Evolutionary conservation across 2,113 vertebrate species (phyloP), one percentile per base, ranked within the genome.

Genomic region (Heliornis fulica): DNA sequence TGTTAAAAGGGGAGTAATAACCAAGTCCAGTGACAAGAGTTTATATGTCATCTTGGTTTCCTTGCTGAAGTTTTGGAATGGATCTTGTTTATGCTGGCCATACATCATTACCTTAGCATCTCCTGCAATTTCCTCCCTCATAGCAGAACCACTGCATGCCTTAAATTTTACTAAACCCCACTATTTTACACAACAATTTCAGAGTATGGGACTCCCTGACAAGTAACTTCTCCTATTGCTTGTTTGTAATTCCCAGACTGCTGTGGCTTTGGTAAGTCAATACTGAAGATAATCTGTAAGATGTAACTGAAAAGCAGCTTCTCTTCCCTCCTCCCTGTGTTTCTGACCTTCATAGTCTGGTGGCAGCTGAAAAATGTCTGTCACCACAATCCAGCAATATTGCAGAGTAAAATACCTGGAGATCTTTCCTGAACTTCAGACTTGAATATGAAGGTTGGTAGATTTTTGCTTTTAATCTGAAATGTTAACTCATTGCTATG

Each of bases 251-350:
- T 75, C 36, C 56, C 85, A 65, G 61, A 31, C 51, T 29, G 8
- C 19, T 20, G 7, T 54, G 25, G 21, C 10, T 31, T 23, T 40
- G 21, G 40, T 29, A 18, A 46, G 31, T 22, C 10, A 1, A 8
- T 56, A 2, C 17, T 34, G 53, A 23, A 45, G 29, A 48, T 38
- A 15, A 45, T 4, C 4, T 15, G 17, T 28, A 63, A 25, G 4
- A 5, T 3, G 2, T 43, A 32, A 65, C 25, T 26, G n/a, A 48
- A 32, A 22, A 31, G 13, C 21, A 8, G 29, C 14, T 78, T 60
- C 9, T 32, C 13, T 23, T 36, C 13, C 8, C 3, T 0, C 0
- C 11, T 7, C 16, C 53, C 11, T 21, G 4, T 29, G 43, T 25
- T 34, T 60, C 45, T 45, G 26, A 61, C 46, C n/a, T 61, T 53